Evolutionary conservation across 2,797 vertebrate species (phyloP).

Genomic region (Vireo griseus): DNA sequence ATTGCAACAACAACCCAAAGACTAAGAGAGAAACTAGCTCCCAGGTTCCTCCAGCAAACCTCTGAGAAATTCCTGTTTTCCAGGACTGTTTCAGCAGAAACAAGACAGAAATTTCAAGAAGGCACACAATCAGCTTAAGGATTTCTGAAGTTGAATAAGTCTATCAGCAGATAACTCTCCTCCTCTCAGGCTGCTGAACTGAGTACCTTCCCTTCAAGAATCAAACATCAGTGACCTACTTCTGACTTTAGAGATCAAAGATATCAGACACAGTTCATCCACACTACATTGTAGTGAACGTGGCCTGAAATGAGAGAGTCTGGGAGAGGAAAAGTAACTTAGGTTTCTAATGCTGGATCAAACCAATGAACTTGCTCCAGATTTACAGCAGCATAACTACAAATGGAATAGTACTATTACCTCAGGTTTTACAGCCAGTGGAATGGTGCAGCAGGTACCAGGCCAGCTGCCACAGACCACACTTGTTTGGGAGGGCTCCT

Average conservation of each 20-base stretch:
- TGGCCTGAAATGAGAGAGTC: not conserved
- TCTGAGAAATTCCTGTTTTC: not conserved
- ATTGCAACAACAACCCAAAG: not conserved
- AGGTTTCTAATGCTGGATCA: not conserved
- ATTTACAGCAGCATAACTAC: constrained; percentile 5
- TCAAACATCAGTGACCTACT: constrained; percentile 4
- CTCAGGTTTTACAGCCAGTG: not conserved
- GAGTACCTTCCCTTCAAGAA: not conserved
- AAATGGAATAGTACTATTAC: not conserved
- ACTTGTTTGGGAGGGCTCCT: constrained; percentile 5
- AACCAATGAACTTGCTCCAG: not conserved
- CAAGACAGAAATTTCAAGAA: not conserved
- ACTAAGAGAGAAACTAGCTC: not conserved
- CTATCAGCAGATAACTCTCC: not conserved
- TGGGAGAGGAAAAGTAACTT: not conserved
- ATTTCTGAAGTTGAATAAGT: not conserved
- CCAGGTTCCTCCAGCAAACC: not conserved
- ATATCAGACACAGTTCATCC: not conserved
- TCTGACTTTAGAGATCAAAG: not conserved
- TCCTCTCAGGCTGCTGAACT: not conserved
- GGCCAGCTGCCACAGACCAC: not conserved
- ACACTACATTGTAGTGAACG: not conserved
- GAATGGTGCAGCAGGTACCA: not conserved
- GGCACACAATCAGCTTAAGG: not conserved
- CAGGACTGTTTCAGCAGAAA: not conserved